Evolutionary conservation across 1,140 invertebrate species (phyloP), one percentile per base, ranked within the genome.

Genomic region (Drosophila biarmipes): DNA sequence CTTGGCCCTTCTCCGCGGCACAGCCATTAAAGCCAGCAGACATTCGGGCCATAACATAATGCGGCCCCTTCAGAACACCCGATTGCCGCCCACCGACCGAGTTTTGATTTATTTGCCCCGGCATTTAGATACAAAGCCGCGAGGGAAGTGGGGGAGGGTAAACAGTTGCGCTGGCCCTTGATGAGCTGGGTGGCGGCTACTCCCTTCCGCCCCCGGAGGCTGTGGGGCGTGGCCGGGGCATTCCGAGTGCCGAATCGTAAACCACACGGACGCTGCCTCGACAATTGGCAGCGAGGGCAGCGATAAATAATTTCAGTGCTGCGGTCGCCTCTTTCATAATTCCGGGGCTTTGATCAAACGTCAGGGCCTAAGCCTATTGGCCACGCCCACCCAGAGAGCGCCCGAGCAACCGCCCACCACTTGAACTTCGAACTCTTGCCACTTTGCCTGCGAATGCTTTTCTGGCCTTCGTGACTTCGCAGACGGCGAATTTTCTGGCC

Each of bases 271-370:
- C 12, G 5, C 27, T 24, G 2, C 46, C 12, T 21, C 82, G 80
- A 85, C 80, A 85, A 86, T 85, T 86, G 81, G 43, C 62, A 55
- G 67, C 54, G 29, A 34, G 57, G 58, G 64, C 29, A 31, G 78
- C 81, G 68, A 85, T 85, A 85, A 85, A 85, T 85, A 85, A 86
- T 85, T 85, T 80, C 59, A 48, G 42, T 73, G 62, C 66, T 81
- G 73, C 57, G 54, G 72, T 58, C 48, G 61, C 31, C 48, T 75
- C 80, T 66, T 78, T 85, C 81, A 85, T 85, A 85, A 86, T 86
- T 85, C 81, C 61, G 46, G 79, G 66, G 76, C 72, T 85, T 84
- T 85, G 80, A 84, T 84, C 80, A 85, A 76, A 85, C 81, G 81
- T 85, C 81, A 86, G 49, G 52, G 53, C 71, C 59, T 78, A 86